Percentiles rank a stretch among this genome's conserved stretches.
Evolutionary conservation across 2,113 vertebrate species (phyloP).

Genomic region (Vireo altiloquus): DNA sequence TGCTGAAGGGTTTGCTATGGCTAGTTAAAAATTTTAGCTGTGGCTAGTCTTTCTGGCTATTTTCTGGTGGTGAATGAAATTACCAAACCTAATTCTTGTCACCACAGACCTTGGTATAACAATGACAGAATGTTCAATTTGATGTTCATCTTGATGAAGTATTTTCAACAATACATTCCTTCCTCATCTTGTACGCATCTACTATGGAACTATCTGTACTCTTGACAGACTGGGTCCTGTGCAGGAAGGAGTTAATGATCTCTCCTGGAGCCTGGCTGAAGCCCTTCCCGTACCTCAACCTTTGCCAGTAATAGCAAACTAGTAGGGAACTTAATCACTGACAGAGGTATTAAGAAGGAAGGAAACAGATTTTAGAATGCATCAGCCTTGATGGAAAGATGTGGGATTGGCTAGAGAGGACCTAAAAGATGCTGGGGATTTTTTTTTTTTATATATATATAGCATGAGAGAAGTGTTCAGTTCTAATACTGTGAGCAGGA

Average conservation of each 20-base stretch:
- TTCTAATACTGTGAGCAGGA: neutral
- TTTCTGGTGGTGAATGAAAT: neutral
- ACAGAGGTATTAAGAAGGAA: neutral
- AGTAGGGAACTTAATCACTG: neutral
- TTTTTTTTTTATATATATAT: neutral
- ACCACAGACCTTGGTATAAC: neutral
- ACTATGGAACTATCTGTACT: neutral
- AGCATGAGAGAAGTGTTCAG: neutral
- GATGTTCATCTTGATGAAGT: neutral
- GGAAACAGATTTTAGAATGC: neutral
- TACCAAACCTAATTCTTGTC: neutral
- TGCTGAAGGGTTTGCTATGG: neutral
- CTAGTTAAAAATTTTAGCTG: neutral
- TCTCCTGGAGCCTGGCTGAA: neutral
- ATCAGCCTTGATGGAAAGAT: neutral
- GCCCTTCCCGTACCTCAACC: neutral
- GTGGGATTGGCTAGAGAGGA: neutral
- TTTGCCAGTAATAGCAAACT: conserved; percentile 27
- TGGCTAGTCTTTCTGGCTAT: neutral
- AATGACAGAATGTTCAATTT: neutral
- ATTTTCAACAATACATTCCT: neutral
- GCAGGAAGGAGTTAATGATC: neutral
- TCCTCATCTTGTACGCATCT: neutral
- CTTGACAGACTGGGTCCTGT: neutral
- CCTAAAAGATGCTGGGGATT: neutral